Base-by-base conservation (phyloP, 30 jellyfish, hydroid and myxozoan species). In the Chrysaora quinquecirrha region DNA sequence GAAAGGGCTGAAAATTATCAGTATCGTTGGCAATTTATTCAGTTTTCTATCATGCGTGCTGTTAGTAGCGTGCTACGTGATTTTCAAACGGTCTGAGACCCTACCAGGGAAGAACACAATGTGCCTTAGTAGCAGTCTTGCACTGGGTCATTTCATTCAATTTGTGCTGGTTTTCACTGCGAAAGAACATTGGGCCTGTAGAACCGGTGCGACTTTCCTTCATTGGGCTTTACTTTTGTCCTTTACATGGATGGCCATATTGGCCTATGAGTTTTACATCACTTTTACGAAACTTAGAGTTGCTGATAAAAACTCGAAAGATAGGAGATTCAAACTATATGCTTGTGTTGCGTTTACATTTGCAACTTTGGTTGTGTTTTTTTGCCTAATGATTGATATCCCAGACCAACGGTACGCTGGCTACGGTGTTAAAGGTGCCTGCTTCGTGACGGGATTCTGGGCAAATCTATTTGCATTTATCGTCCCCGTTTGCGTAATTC, bases 201-300 rank as follows among this genome's bases (percentile, higher is more conserved):
- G 84, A 23, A 46, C 61, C 12, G 90, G 75, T 6, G 90, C 76
- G 3, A 61, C 34, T 1, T 23, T 80, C 1, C 29, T 80, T 29
- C 90, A 80, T 80, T 80, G 23, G 29, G 18, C 84, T 12, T 28
- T 65, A 64, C 60, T 80, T 11, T 21, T 80, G 48, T 48, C 84
- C 25, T 80, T 80, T 69, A 47, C 83, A 0, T 80, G 90, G 90
- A 80, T 80, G 90, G 84, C 90, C 1, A 48, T 65, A 24, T 47
- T 80, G 19, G 83, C 90, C 1, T 64, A 32, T 4, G 90, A 80
- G 1, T 64, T 80, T 31, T 48, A 65, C 76, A 24, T 24, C 49
- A 80, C 90, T 18, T 80, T 80, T 48, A 34, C 90, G 29, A 65
- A 65, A 31, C 34, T 54, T 10, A 22, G 66, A 16, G 67, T 71